These are phyloP conservation scores for Falco columbarius DNA, from an alignment of 2,797 vertebrate genomes.

Conservation along the genomic window DNA sequence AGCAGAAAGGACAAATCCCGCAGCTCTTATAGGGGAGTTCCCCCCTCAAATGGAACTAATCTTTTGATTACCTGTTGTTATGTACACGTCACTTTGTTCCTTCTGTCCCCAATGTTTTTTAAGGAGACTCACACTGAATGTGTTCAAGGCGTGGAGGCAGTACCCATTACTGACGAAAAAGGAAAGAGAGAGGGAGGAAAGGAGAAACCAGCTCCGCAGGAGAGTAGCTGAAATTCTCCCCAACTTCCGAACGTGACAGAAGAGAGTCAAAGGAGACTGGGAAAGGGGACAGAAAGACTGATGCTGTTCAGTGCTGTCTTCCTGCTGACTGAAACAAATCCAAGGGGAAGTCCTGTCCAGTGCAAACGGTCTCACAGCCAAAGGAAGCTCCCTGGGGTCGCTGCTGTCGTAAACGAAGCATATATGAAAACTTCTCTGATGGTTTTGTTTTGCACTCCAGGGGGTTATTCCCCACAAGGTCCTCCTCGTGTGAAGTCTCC, in stretches of 20 bases:
- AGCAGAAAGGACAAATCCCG: neutral
- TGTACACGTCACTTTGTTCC: neutral
- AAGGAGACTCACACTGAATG: conserved; percentile 78
- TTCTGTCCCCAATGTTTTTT: neutral
- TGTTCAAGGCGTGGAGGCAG: conserved; percentile 83
- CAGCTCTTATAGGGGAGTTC: neutral
- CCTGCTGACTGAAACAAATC: neutral
- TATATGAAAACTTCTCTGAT: neutral
- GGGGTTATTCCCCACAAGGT: neutral
- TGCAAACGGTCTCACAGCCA: neutral
- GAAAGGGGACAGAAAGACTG: neutral
- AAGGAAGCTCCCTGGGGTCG: neutral
- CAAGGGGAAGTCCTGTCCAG: neutral
- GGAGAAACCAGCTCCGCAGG: conserved; percentile 82
- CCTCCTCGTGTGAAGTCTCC: neutral
- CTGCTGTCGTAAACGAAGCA: neutral
- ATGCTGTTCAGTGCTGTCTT: neutral
- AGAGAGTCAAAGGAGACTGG: neutral
- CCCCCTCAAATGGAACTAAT: neutral
- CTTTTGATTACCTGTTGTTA: neutral
- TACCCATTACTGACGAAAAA: conserved; percentile 78
- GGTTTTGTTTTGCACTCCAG: neutral
- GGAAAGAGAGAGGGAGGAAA: conserved; percentile 82
- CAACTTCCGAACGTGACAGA: conserved; percentile 78
- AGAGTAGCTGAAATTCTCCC: conserved; percentile 90